These are phyloP conservation scores for Hermetia illucens DNA, from an alignment of 1,140 invertebrate genomes.

Conservation along the genomic window DNA sequence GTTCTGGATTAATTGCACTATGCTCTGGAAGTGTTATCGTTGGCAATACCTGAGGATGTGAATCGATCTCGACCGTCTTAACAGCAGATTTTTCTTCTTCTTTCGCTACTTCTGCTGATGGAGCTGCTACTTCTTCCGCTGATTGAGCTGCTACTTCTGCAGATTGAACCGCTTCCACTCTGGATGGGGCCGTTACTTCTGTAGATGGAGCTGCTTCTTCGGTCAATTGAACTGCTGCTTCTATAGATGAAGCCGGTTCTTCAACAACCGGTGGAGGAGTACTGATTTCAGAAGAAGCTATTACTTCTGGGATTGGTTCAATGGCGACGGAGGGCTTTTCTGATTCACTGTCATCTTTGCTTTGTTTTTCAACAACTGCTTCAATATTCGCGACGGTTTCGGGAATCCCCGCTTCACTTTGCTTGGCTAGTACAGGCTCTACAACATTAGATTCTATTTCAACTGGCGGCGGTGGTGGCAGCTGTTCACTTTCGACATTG, in stretches of 20 bases:
- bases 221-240: conserved; percentile 5
- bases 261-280: no score
- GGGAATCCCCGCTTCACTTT: no score
- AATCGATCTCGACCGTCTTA: no score
- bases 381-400: no score
- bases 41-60: no score
- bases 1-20: conserved; percentile 3
- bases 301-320: no score
- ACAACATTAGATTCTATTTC: background rate
- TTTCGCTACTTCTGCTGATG: background rate
- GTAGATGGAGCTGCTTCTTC: conserved; percentile 1
- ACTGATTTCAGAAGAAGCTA: no score
- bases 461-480: background rate
- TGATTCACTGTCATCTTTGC: no score
- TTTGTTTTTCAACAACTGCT: no score
- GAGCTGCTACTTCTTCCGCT: background rate
- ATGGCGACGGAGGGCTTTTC: no score
- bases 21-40: no score
- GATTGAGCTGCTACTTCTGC: background rate
- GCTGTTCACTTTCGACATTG: background rate
- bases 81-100: conserved; percentile 2
- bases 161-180: background rate
- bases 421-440: background rate
- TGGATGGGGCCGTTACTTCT: background rate
- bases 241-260: no score